Conservation (phyloP, 2,113 vertebrate genomes). For the Stegostoma tigrinum region DNA sequence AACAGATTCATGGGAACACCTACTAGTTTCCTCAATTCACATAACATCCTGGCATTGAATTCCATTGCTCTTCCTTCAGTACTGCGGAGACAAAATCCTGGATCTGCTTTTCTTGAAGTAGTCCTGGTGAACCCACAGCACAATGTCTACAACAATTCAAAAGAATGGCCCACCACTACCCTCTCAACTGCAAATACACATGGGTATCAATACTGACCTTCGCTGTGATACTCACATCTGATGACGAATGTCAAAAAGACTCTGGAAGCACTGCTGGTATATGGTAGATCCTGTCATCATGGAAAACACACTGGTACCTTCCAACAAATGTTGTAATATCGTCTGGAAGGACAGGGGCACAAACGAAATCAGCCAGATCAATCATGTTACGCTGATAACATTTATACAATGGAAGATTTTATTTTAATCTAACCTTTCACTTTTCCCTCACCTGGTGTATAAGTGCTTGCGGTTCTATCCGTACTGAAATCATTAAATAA, state of each 20-base stretch:
- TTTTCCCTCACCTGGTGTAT: background rate
- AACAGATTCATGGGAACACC: background rate
- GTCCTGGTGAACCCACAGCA: no score
- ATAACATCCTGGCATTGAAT: background rate
- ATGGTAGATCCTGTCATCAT: background rate
- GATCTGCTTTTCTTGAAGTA: no score
- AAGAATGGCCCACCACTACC: no score
- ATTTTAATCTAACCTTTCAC: background rate
- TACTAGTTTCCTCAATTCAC: no score
- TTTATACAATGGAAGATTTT: background rate
- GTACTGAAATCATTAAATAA: background rate
- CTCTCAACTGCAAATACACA: no score
- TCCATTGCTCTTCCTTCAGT: no score
- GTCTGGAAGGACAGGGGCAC: background rate
- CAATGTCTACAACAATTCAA: no score
- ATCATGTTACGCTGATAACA: background rate
- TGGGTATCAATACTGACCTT: no score
- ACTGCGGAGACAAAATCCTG: no score
- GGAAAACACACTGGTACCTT: background rate
- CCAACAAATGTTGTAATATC: background rate
- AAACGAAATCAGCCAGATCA: background rate
- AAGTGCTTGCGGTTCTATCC: background rate
- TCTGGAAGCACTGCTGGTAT: background rate
- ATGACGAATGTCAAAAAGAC: no score
- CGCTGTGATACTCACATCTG: no score